These are phyloP conservation scores for Pristionchus mayeri DNA, from an alignment of 2,888 invertebrate genomes.

Conservation along the genomic window DNA sequence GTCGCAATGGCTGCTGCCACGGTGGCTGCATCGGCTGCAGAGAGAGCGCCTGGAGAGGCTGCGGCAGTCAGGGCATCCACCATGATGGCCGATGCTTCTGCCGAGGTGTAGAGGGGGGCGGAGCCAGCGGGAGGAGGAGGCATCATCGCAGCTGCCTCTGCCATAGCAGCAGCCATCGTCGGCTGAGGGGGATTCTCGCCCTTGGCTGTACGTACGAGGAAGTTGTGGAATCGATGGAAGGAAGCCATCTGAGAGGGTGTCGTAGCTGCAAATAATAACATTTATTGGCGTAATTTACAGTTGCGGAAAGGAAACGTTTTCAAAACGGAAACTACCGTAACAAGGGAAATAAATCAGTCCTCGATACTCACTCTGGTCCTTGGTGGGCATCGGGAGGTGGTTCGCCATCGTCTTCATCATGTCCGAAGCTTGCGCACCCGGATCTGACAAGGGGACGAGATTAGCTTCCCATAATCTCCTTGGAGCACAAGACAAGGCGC, in stretches of 20 bases:
- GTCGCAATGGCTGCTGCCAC: not conserved
- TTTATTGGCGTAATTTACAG: no score
- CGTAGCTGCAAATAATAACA: not conserved
- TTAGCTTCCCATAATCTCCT: no score
- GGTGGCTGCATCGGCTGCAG: not conserved
- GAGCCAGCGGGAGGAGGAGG: not conserved
- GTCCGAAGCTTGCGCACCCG: slow-evolving; percentile 32
- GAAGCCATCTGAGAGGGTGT: not conserved
- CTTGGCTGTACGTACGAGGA: slow-evolving; percentile 33
- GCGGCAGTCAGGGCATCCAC: not conserved
- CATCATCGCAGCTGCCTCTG: slow-evolving; percentile 22
- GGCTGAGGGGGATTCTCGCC: slow-evolving; percentile 10
- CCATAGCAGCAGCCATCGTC: slow-evolving; percentile 64
- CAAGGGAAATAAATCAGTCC: no score
- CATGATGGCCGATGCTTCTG: not conserved
- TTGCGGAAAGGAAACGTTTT: no score
- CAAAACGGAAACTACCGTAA: not conserved
- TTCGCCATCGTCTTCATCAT: slow-evolving; percentile 42
- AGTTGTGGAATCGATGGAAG: slow-evolving; percentile 37
- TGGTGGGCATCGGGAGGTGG: not conserved
- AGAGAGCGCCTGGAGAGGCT: not conserved
- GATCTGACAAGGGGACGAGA: slow-evolving; percentile 20
- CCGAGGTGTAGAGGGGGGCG: not conserved
- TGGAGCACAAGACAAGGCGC: no score
- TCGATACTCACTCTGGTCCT: slow-evolving; percentile 40